Conservation (phyloP, 1,140 invertebrate genomes). For the Atta colombica region DNA sequence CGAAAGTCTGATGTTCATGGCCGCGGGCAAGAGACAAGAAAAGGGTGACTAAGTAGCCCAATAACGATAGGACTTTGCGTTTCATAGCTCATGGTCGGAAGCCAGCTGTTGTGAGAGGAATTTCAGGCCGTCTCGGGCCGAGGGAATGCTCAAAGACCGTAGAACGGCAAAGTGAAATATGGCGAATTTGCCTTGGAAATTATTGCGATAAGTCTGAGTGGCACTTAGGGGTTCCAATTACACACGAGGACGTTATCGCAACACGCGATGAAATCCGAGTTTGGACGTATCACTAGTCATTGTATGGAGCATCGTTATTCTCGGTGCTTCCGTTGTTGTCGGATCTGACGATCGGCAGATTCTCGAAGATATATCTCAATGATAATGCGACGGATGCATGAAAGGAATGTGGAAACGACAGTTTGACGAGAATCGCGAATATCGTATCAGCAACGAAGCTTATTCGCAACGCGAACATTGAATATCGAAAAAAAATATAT, state of each 20-base stretch:
- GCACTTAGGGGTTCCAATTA: constrained; percentile 64
- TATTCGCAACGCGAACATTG: neutral
- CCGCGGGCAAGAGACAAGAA: constrained; percentile 45
- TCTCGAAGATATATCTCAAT: constrained; percentile 18
- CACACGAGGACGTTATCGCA: constrained; percentile 50
- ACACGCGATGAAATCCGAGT: constrained; percentile 14
- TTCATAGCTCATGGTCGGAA: constrained; percentile 60
- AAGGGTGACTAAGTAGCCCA: constrained; percentile 64
- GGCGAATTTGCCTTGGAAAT: constrained; percentile 67
- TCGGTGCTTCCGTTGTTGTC: neutral
- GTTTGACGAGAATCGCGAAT: constrained; percentile 33
- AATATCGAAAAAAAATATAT: neutral
- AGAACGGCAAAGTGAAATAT: constrained; percentile 53
- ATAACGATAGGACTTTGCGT: constrained; percentile 60
- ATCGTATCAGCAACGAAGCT: neutral
- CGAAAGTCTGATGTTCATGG: constrained; percentile 33
- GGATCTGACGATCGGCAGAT: constrained; percentile 6
- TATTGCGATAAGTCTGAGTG: constrained; percentile 69
- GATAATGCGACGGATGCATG: constrained; percentile 15
- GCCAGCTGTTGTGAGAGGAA: constrained; percentile 51
- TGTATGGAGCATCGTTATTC: constrained; percentile 11
- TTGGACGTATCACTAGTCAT: constrained; percentile 8
- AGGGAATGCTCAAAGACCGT: constrained; percentile 53
- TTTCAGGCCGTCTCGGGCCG: constrained; percentile 47
- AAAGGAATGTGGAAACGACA: constrained; percentile 33